Evolutionary conservation across 2,888 invertebrate species (phyloP).

Genomic region (Rapana venosa): DNA sequence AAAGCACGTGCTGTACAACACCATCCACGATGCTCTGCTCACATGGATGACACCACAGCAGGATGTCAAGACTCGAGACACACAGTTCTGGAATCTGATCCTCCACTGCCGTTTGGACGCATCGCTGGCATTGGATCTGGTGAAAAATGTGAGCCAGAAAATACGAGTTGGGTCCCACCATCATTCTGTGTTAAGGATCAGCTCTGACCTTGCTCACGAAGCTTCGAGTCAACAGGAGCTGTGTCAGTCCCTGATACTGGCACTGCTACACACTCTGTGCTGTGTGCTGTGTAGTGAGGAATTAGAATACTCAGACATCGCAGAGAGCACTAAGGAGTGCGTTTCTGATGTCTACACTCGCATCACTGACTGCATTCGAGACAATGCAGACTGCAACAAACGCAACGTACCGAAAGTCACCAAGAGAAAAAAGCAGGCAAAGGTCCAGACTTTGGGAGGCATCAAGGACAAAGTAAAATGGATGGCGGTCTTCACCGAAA

Average conservation of each 20-base stretch:
- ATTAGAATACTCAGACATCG: background rate
- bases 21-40: background rate
- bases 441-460: background rate
- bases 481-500: background rate
- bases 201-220: background rate
- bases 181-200: background rate
- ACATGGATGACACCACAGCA: background rate
- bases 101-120: background rate
- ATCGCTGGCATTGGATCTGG: background rate
- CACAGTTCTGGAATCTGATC: constrained; percentile 5
- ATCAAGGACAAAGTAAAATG: background rate
- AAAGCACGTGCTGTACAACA: background rate
- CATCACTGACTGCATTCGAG: background rate
- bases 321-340: background rate
- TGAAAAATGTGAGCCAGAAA: background rate
- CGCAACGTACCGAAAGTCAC: background rate
- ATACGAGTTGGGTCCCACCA: background rate
- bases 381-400: background rate
- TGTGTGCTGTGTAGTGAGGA: background rate
- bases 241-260: background rate
- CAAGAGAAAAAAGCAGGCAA: no score
- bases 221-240: background rate
- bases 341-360: background rate
- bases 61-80: background rate
- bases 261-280: background rate